Base-by-base conservation (phyloP, 2,888 invertebrate species). In the Pristionchus mayeri region DNA sequence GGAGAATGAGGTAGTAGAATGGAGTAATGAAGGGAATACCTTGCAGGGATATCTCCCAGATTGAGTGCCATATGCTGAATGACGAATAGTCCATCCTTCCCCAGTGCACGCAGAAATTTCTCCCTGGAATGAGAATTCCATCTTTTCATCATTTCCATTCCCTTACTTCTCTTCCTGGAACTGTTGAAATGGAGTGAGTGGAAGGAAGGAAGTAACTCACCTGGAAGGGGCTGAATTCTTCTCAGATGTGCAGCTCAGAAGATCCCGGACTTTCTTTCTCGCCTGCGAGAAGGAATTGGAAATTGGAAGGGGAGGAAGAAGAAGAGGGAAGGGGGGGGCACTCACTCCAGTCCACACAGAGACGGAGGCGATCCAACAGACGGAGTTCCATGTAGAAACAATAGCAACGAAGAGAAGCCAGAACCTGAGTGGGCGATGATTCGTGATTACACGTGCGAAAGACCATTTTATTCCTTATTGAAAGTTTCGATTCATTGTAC, bases 41-140 rank as follows among this genome's bases (percentile, higher is more conserved):
- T 92, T 9, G 92, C 89, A 16, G 92, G 92, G 71, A 92, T 87
- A 76, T 92, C 91, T 27, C 92, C 92, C 50, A 92, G 88, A 85
- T 92, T 92, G 30, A 92, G 78, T 7, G 90, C 86, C 88, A 92
- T 91, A 76, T 92, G 92, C 57, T 92, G 89, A 52, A 92, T 85
- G 40, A 92, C 89, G 85, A 92, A 92, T 4, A 91, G 86, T 3
- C 92, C 92, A 81, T 92, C 92, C 18, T 87, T 83, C 21, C 91
- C 92, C 18, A 92, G 87, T 21, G 81, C 84, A n/a, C 86, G 84
- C 75, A 91, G 37, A 84, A 91, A 90, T 34, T 34, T 44, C 21
- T 63, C 67, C 60, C 79, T 79, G 71, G 0, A 52, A 50, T 37
- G 52, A 63, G 24, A 6, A 24, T 21, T 27, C 7, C 27, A 63